Evolutionary conservation across 2,113 vertebrate genomes (phyloP), one percentile per base, ranked within the genome.

Genomic region (Xenopus borealis): DNA sequence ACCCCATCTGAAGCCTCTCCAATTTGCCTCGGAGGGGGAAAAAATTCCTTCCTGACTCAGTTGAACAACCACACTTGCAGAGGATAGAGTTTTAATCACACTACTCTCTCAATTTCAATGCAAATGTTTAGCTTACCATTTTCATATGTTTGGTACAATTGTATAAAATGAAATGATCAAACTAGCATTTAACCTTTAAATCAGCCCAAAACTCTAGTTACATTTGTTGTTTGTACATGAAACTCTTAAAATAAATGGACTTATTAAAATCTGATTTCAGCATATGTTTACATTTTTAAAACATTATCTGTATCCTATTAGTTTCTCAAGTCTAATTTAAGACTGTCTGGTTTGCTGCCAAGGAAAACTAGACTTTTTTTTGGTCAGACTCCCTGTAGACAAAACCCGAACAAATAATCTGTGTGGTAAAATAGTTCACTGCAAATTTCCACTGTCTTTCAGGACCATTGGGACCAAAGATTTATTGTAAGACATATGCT

Each of bases 301-400:
- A 61, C 14, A 18, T 52, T 61, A 75, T 68, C 53, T 75, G 64
- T 18, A 52, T 68, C 53, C 47, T 59, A 74, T 74, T 50, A 66
- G 53, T 19, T 75, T 75, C 57, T 68, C 64, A 61, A 45, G 45
- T 16, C 18, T 8, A 75, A 75, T 59, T 68, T 75, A 52, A 75
- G 47, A 27, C n/a, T 62, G 40, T 33, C 19, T 67, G 57, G 14
- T 30, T 17, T 23, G 10, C 17, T 16, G 50, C 72, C 72, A 73
- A 73, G 20, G 14, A 44, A 73, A 73, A 73, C 40, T 8, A 16
- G 27, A 27, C 13, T 16, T 66, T 72, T 10, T 52, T 53, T 18
- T 52, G 16, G 11, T 23, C 18, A 72, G 59, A 57, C 50, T 16
- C n/a, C 50, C 62, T 65, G 63, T 45, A 57, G 52, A 66, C 50